phyloP scores from a whole-genome alignment of 2,113 vertebrate species.

The Tyrannus savana region DNA sequence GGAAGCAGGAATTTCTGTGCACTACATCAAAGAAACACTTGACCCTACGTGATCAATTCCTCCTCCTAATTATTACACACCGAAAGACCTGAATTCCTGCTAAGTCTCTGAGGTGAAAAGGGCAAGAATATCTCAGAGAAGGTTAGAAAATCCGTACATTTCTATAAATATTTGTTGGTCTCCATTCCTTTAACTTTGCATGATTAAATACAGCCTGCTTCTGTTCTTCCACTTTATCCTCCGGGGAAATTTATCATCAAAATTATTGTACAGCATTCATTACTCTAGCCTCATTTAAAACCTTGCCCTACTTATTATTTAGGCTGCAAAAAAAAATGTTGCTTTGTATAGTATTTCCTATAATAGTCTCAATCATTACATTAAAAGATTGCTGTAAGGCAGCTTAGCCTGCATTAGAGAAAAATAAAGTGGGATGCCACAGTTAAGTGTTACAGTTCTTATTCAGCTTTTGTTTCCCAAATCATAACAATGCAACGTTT shows the following conservation, averaged over 20 bases:
- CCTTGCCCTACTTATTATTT: conserved; percentile 72
- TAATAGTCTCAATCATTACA: conserved; percentile 66
- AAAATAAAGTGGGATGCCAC: conserved; percentile 30
- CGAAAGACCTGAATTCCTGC: background rate
- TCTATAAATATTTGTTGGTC: conserved; percentile 52
- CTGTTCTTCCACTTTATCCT: conserved; percentile 63
- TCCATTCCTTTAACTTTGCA: conserved; percentile 53
- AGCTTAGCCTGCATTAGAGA: conserved; percentile 53
- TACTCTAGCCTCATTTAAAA: conserved; percentile 69
- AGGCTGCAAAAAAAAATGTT: conserved; percentile 35
- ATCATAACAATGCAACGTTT: background rate
- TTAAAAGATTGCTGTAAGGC: conserved; percentile 65
- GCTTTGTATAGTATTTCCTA: conserved; percentile 62
- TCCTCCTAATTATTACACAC: background rate
- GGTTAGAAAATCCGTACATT: background rate
- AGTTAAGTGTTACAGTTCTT: conserved; percentile 24
- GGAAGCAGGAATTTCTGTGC: conserved; percentile 12
- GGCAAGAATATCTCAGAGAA: background rate
- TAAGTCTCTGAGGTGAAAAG: conserved; percentile 20
- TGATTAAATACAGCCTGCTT: conserved; percentile 65
- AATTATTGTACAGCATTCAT: conserved; percentile 68
- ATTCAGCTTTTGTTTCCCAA: conserved; percentile 48
- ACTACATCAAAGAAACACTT: conserved; percentile 32
- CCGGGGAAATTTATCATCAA: conserved; percentile 65
- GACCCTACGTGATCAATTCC: conserved; percentile 31